A percentile compares a stretch with the other conserved stretches of the same genome.
Conservation (phyloP, 2,797 vertebrate species). For the Periparus ater region DNA sequence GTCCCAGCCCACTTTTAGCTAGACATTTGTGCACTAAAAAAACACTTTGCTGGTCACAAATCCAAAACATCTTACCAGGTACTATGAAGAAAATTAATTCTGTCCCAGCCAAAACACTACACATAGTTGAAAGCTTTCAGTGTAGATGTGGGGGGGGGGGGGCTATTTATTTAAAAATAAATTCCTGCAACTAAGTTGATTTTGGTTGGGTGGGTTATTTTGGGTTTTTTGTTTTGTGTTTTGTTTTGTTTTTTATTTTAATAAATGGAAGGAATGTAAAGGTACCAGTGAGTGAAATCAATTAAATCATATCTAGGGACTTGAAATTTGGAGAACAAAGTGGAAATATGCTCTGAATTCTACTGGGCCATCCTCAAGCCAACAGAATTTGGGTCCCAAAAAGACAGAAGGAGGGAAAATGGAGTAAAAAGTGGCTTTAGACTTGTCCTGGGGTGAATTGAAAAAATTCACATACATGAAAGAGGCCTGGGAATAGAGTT, state of each 20-base stretch:
- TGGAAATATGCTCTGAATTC: neutral
- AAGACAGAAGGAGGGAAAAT: neutral
- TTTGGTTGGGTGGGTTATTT: neutral
- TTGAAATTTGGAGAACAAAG: neutral
- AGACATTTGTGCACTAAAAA: neutral
- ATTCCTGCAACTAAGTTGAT: neutral
- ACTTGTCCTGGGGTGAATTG: neutral
- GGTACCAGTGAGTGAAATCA: neutral
- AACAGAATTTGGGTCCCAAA: neutral
- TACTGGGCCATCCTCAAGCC: neutral
- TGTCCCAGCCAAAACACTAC: neutral
- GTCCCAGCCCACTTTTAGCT: neutral
- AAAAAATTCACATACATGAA: neutral
- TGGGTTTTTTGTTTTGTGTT: neutral
- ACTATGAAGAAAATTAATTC: neutral
- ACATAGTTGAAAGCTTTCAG: neutral
- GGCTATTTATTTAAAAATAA: neutral
- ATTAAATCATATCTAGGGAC: neutral
- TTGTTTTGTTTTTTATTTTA: neutral
- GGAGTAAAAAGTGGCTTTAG: neutral
- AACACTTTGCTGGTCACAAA: neutral
- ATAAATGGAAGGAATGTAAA: neutral
- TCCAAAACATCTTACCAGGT: neutral
- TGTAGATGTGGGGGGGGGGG: neutral
- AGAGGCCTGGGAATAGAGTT: neutral